Evolutionary conservation across 2,797 vertebrate genomes (phyloP).

Genomic region (Diglossa cyanea): DNA sequence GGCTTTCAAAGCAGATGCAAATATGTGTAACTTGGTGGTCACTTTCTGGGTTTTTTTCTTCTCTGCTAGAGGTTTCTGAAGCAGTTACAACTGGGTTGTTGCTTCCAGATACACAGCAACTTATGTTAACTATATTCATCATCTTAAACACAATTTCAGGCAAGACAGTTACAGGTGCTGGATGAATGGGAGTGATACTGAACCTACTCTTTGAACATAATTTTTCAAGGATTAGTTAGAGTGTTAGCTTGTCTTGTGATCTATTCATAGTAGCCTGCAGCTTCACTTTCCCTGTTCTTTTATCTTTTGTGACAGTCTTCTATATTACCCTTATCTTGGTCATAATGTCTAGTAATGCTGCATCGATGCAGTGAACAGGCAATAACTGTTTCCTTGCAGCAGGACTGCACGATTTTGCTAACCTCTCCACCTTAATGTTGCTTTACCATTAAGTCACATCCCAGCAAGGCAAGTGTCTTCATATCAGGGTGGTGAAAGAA

Average conservation of each 20-base stretch:
- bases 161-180: conserved; percentile 1
- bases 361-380: neutral
- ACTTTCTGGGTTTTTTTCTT: neutral
- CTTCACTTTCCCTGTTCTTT: conserved; percentile 10
- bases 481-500: neutral
- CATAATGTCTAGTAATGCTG: neutral
- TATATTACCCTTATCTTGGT: conserved; percentile 6
- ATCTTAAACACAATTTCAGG: conserved; percentile 23
- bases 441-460: neutral
- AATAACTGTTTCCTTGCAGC: neutral
- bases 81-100: neutral
- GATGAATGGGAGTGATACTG: neutral
- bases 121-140: conserved; percentile 33
- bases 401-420: conserved; percentile 3
- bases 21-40: neutral
- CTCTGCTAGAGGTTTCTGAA: neutral
- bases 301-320: conserved; percentile 4
- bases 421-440: neutral
- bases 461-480: neutral
- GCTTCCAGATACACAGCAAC: neutral
- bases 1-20: neutral
- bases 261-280: neutral
- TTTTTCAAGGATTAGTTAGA: conserved; percentile 25
- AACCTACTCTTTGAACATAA: conserved; percentile 30
- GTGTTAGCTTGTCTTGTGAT: conserved; percentile 24